Conservation (phyloP, 2,797 vertebrate species). For the Acipenser ruthenus region DNA sequence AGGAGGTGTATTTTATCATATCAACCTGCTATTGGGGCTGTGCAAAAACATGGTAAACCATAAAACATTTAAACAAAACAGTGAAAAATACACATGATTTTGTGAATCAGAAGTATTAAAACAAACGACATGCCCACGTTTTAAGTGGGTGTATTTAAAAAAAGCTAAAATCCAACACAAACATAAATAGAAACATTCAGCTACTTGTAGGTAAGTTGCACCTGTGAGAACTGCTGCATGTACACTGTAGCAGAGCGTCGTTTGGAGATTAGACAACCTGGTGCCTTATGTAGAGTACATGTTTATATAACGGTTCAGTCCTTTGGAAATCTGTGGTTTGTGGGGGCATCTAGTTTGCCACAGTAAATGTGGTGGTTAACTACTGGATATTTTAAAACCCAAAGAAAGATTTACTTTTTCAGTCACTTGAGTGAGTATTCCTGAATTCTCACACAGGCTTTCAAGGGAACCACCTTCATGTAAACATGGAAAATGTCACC, state of each 20-base stretch:
- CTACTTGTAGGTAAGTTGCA: constrained; percentile 48
- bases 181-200: constrained; percentile 28
- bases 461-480: constrained; percentile 66
- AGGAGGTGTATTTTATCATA: constrained; percentile 39
- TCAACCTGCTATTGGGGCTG: constrained; percentile 41
- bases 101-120: constrained; percentile 45
- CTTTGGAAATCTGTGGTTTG: constrained; percentile 64
- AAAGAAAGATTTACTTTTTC: constrained; percentile 30
- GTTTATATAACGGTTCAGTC: constrained; percentile 74
- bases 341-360: constrained; percentile 50
- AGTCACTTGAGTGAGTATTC: constrained; percentile 34
- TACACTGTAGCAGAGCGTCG: constrained; percentile 47
- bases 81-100: constrained; percentile 50
- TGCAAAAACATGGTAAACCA: constrained; percentile 37
- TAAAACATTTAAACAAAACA: constrained; percentile 36
- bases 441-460: constrained; percentile 40
- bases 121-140: constrained; percentile 35
- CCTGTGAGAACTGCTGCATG: constrained; percentile 67
- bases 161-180: constrained; percentile 8
- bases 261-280: constrained; percentile 70
- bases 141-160: constrained; percentile 40
- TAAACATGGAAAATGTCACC: constrained; percentile 66
- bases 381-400: constrained; percentile 39
- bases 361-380: constrained; percentile 53
- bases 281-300: constrained; percentile 74